Evolutionary conservation across 1,140 invertebrate genomes (phyloP).

Genomic region (Brachionus koreanus): DNA sequence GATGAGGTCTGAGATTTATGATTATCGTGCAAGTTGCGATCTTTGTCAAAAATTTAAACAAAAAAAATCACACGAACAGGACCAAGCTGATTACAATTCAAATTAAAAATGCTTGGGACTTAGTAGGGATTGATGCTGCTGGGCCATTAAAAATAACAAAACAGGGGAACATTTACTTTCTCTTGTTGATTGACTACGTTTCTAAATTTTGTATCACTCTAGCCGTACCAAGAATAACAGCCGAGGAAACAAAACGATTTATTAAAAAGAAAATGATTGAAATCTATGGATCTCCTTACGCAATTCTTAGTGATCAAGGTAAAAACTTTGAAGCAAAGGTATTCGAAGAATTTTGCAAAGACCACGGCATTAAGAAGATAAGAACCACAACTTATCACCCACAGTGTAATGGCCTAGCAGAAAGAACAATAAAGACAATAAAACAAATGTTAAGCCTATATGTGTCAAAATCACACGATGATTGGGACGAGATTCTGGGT

Average conservation of each 20-base stretch:
- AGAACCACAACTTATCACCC: conserved; percentile 51
- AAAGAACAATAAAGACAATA: conserved; percentile 50
- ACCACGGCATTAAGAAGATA: too few species aligned
- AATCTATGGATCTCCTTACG: not conserved
- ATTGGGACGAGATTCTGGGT: not conserved
- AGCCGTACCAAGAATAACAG: conserved; percentile 47
- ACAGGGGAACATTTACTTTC: conserved; percentile 49
- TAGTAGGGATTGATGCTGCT: conserved; percentile 49
- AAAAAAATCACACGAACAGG: not conserved
- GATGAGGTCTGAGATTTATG: not conserved
- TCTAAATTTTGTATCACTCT: conserved; percentile 49
- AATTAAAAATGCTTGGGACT: not conserved
- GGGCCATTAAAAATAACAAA: conserved; percentile 48
- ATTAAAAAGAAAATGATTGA: too few species aligned
- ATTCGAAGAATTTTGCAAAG: not conserved
- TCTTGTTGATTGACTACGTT: conserved; percentile 50
- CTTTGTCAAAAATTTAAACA: not conserved
- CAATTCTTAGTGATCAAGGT: not conserved
- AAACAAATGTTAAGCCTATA: not conserved
- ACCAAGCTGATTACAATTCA: not conserved
- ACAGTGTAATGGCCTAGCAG: conserved; percentile 49
- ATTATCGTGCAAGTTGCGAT: not conserved
- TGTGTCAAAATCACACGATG: not conserved
- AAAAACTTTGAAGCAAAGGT: too few species aligned
- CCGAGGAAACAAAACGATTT: not conserved